phyloP scores from a whole-genome alignment of 2,113 vertebrate genomes.

The Vicugna pacos region DNA sequence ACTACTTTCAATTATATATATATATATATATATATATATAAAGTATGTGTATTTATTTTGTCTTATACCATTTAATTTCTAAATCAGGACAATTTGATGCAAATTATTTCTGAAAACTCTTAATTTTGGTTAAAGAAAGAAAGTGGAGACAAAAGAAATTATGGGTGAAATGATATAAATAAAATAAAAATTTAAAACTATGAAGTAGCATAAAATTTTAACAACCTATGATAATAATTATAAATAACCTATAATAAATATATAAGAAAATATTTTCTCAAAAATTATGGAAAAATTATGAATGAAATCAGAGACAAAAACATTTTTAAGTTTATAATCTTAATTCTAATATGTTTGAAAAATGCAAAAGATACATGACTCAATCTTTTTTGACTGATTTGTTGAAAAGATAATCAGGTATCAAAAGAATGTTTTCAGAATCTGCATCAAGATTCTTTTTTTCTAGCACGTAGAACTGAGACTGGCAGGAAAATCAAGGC shows the following conservation, averaged over 20 bases:
- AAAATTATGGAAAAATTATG: slow-evolving; percentile 31
- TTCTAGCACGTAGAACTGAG: neutral
- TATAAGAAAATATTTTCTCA: neutral
- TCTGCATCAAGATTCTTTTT: neutral
- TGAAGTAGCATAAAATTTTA: slow-evolving; percentile 8
- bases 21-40: neutral
- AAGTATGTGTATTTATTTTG: neutral
- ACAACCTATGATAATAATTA: neutral
- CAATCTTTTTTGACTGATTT: neutral
- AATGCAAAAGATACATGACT: neutral
- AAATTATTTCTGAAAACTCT: slow-evolving; percentile 25
- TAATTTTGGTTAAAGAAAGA: slow-evolving; percentile 39
- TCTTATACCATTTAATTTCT: neutral
- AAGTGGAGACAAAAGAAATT: neutral
- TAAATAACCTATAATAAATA: neutral
- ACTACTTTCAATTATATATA: neutral
- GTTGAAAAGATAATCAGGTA: neutral
- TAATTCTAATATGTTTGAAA: slow-evolving; percentile 37
- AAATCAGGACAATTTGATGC: neutral
- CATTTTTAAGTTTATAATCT: neutral
- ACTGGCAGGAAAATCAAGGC: neutral
- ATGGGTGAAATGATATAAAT: neutral
- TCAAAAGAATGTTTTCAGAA: slow-evolving; percentile 11
- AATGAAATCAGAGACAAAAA: slow-evolving; percentile 43
- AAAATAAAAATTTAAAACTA: slow-evolving; percentile 24